Evolutionary conservation across 2,113 vertebrate species (phyloP).

Genomic region (Ibidorhyncha struthersii): DNA sequence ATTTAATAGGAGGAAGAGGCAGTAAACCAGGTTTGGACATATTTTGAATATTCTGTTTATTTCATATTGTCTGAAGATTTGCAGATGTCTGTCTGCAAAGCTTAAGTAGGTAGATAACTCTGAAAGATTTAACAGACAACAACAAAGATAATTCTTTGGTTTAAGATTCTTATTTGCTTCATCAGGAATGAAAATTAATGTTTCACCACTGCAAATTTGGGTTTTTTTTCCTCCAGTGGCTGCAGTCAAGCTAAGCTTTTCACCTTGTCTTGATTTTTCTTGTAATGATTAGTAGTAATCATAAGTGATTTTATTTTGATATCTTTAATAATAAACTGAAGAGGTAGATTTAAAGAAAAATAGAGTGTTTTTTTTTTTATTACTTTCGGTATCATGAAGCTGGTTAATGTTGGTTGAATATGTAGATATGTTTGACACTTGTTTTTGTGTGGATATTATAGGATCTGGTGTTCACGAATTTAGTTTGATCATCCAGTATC

Average conservation of each 20-base stretch:
- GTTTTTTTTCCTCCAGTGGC: fast-evolving
- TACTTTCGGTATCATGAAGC: not conserved
- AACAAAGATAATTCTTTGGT: not conserved
- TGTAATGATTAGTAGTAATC: not conserved
- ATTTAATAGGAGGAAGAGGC: not conserved
- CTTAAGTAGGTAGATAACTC: not conserved
- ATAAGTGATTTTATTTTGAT: not conserved
- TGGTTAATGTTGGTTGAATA: not conserved
- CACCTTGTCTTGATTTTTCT: not conserved
- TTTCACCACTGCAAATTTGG: not conserved
- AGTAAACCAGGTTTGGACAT: not conserved
- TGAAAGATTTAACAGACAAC: not conserved
- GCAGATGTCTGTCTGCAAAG: not conserved
- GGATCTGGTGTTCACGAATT: not conserved
- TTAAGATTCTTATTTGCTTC: not conserved
- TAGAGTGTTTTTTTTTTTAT: fast-evolving
- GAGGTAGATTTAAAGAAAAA: not conserved
- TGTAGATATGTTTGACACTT: not conserved
- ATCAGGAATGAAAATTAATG: not conserved
- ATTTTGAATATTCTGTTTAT: not conserved
- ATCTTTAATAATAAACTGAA: not conserved
- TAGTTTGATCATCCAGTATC: not conserved
- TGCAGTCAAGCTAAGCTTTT: not conserved
- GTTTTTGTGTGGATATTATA: not conserved
- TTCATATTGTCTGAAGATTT: not conserved